Evolutionary conservation across 2,113 vertebrate species (phyloP).

Genomic region (Carlito syrichta): DNA sequence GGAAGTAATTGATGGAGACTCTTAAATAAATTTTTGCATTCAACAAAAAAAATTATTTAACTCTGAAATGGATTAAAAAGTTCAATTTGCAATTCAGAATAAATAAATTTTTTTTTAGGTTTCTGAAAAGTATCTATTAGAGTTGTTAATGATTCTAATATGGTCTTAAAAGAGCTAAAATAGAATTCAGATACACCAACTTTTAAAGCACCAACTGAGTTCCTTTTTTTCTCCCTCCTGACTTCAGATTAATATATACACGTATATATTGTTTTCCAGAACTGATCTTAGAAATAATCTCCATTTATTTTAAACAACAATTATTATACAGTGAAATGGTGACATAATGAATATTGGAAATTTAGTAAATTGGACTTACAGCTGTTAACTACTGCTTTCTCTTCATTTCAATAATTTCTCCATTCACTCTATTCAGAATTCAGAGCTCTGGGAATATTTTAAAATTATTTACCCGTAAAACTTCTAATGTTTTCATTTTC

Average conservation of each 20-base stretch:
- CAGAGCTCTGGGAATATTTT: neutral
- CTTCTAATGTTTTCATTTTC: neutral
- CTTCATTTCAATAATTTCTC: neutral
- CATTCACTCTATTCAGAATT: neutral
- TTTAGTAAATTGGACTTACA: neutral
- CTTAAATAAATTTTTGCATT: conserved; percentile 28
- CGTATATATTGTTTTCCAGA: neutral
- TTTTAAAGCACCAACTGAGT: neutral
- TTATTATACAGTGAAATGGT: neutral
- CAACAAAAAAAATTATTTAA: conserved; percentile 37
- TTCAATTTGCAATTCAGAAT: neutral
- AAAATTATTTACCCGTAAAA: conserved; percentile 27
- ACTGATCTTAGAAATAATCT: neutral
- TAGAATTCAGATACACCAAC: neutral
- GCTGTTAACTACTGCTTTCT: neutral
- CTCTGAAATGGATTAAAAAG: neutral
- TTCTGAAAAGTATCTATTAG: neutral
- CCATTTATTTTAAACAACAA: neutral
- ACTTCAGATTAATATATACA: neutral
- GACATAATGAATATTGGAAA: neutral
- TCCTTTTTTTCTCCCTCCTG: neutral
- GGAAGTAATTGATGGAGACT: conserved; percentile 2
- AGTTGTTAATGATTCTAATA: neutral
- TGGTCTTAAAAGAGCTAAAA: neutral
- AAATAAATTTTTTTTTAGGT: neutral